phyloP scores from a whole-genome alignment of 2,797 vertebrate genomes.

The Aselliscus stoliczkanus region DNA sequence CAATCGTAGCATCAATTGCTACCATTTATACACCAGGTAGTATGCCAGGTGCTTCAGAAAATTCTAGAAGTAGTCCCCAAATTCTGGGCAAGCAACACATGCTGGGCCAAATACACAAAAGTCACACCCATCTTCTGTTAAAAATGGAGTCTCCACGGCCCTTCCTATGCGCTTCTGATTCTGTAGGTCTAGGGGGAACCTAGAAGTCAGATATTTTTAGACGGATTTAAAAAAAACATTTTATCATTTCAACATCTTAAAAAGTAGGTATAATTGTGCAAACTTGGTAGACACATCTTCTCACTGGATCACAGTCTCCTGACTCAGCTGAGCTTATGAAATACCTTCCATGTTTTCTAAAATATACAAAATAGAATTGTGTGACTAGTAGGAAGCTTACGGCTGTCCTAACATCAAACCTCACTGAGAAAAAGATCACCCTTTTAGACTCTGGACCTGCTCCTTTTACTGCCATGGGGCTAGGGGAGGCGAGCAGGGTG shows the following conservation, averaged over 20 bases:
- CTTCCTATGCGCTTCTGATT: background rate
- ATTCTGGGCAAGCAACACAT: background rate
- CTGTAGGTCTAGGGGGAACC: background rate
- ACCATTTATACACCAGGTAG: background rate
- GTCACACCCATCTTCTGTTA: background rate
- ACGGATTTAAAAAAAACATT: background rate
- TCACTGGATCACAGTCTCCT: background rate
- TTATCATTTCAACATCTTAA: background rate
- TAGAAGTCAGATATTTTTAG: background rate
- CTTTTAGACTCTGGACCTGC: background rate
- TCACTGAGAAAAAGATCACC: background rate
- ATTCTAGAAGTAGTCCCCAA: background rate
- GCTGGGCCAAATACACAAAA: background rate
- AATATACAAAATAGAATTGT: background rate
- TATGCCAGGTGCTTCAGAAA: background rate
- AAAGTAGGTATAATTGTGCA: background rate
- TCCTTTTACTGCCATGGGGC: rapidly evolving
- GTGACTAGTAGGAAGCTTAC: background rate
- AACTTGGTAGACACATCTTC: background rate
- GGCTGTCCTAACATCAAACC: background rate
- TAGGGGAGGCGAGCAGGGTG: background rate
- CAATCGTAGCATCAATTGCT: background rate
- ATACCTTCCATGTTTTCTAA: background rate
- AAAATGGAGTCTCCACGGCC: background rate
- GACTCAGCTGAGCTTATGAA: background rate